Base-by-base conservation (phyloP, 2,888 invertebrate species). In the Acronicta alni region DNA sequence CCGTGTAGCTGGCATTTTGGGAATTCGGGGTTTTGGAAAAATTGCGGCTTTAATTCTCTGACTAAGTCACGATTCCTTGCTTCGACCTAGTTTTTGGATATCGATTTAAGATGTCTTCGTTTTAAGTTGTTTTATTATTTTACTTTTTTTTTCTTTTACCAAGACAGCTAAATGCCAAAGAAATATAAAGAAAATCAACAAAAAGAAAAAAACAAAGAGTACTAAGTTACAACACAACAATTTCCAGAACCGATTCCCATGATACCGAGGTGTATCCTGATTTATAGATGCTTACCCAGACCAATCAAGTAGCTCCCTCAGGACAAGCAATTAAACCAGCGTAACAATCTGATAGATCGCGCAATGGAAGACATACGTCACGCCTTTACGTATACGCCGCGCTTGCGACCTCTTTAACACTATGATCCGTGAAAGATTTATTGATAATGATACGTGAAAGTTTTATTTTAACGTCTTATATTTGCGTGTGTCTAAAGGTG, bases 321-420 rank as follows among this genome's bases (percentile, higher is more conserved):
- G 43, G 68, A 51, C 15, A 41, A 51, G 56, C 54, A 72, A 68
- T 68, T 71, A 72, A 72, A 55, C 38, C 51, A 35, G 43, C 16
- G 23, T 38, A 57, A 26, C 39, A 17, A 53, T 48, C 42, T 59
- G 67, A 66, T 53, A 43, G 26, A 53, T 48, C 15, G 32, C 37
- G 23, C 20, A 30, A 23, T 10, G 48, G 18, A 46, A 46, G 35
- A 35, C n/a, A 35, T n/a, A n/a, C 35, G 12, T 30, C 30, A 12
- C 12, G 12, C 30, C 12, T 30, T 30, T 10, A 12, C 26, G 12
- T 14, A 32, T 4, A 3, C 14, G 14, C 30, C 10, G 30, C 30
- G 14, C 14, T 32, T 26, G 26, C 26, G 9, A 26, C 26, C 9
- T 1, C 32, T 32, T n/a, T n/a, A n/a, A n/a, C n/a, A n/a, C n/a